phyloP scores from a whole-genome alignment of 2,113 vertebrate species.

The Lophotis ruficrista region DNA sequence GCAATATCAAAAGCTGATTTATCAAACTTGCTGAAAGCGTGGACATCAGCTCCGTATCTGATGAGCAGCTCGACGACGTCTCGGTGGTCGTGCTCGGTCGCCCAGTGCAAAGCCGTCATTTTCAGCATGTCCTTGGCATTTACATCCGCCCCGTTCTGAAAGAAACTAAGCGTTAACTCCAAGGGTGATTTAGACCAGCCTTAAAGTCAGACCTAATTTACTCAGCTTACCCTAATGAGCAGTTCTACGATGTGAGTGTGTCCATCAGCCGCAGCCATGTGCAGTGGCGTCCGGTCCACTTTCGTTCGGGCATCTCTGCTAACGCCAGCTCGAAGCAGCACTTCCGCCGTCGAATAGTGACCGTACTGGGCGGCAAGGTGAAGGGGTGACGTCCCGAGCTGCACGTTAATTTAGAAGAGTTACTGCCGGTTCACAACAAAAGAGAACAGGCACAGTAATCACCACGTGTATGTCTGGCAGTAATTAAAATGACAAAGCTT shows the following conservation, averaged over 20 bases:
- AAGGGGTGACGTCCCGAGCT: constrained; percentile 92
- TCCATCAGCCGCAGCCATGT: constrained; percentile 91
- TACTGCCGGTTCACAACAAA: neutral
- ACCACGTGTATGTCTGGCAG: accelerated
- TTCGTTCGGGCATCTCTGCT: constrained; percentile 94
- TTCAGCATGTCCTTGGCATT: constrained; percentile 97
- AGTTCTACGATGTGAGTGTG: constrained; percentile 87
- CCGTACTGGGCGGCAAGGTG: constrained; percentile 92
- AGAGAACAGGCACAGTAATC: neutral
- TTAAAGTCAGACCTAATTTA: accelerated
- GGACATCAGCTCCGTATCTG: constrained; percentile 86
- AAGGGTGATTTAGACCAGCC: neutral
- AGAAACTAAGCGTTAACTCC: neutral
- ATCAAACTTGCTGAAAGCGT: constrained; percentile 90
- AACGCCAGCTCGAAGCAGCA: constrained; percentile 89
- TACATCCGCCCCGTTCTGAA: constrained; percentile 90
- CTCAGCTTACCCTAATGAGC: constrained; percentile 81
- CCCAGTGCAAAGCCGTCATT: constrained; percentile 96
- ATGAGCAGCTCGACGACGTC: constrained; percentile 84
- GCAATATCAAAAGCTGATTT: constrained; percentile 92
- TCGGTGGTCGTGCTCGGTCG: constrained; percentile 86
- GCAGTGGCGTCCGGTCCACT: constrained; percentile 91
- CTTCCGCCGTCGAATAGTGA: constrained; percentile 91
- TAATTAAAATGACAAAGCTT: neutral
- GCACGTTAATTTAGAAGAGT: neutral